Base-by-base conservation (phyloP, 2,888 invertebrate genomes). In the Orgyia antiqua region DNA sequence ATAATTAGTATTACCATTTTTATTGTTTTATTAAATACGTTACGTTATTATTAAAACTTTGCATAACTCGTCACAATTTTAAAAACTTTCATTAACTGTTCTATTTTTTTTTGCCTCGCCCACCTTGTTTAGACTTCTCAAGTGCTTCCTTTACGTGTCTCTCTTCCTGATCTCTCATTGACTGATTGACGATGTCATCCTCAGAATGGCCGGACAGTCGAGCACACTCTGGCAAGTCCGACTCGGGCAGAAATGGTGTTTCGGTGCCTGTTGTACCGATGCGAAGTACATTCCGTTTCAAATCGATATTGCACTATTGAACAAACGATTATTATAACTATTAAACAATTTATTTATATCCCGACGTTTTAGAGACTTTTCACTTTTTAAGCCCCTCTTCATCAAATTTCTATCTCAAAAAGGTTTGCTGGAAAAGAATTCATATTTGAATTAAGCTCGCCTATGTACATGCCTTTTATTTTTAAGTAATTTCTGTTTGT, bases 251-350 rank as follows among this genome's bases (percentile, higher is more conserved):
- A 78, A 99, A 99, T 0, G 88, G 80, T 0, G 98, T 98, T 69
- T 94, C 94, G 0, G 96, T 96, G 17, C 95, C 95, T 0, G 98
- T 98, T 0, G 98, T 98, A 19, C 98, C 98, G 58, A 99, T 98
- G 43, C 90, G 89, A 17, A 99, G 87, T 2, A 95, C 90, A 75
- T 97, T 98, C 26, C 90, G 89, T 67, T 94, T 94, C 53, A 99
- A 83, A 75, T 99, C 98, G 54, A 98, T 97, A 51, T 92, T 93
- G 75, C 98, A 98, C 91, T 94, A 56, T 24, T 36, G 34, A 32
- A 31, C 42, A 42, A 36, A 30, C 20, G 13, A 18, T n/a, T n/a
- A n/a, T n/a, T n/a, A n/a, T 4, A 18, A 31, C 13, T 10, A 13
- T 10, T 27, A 12, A 10, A 11, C 1, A 11, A 15, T 27, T 6